Conservation (phyloP, 2,797 vertebrate genomes). For the Mus minutoides region DNA sequence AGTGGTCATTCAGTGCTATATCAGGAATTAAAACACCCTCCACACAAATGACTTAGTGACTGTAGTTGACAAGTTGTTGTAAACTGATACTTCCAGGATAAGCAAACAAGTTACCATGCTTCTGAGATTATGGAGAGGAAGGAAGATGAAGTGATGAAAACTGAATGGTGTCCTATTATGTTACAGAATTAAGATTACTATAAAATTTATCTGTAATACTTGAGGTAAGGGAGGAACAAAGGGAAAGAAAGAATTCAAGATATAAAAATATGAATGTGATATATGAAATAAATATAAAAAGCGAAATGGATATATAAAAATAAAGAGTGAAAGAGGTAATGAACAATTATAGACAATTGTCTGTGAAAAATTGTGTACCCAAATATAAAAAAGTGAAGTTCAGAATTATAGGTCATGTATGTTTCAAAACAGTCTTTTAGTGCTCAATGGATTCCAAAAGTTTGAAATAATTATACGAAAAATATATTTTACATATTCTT, state of each 20-base stretch:
- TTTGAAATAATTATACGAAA: constrained; percentile 16
- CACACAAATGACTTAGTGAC: not conserved
- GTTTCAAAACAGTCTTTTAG: not conserved
- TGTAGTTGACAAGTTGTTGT: not conserved
- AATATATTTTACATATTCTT: not conserved
- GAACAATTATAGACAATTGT: not conserved
- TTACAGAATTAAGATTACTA: not conserved
- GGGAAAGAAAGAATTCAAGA: not conserved
- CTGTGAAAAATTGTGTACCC: not conserved
- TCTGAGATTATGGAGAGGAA: not conserved
- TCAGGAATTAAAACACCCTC: not conserved
- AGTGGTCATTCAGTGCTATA: not conserved
- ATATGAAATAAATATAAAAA: not conserved
- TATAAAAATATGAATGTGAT: not conserved
- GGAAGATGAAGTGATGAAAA: not conserved
- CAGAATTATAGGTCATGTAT: not conserved
- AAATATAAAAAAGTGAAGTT: not conserved
- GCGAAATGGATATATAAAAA: not conserved
- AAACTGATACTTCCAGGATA: rapidly evolving
- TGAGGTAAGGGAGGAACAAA: not conserved
- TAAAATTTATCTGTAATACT: not conserved
- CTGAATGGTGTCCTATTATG: not conserved
- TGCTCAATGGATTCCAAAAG: not conserved
- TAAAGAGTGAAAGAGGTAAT: not conserved
- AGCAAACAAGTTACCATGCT: rapidly evolving